Base-by-base conservation (phyloP, 2,113 vertebrate genomes). In the Felis chaus region DNA sequence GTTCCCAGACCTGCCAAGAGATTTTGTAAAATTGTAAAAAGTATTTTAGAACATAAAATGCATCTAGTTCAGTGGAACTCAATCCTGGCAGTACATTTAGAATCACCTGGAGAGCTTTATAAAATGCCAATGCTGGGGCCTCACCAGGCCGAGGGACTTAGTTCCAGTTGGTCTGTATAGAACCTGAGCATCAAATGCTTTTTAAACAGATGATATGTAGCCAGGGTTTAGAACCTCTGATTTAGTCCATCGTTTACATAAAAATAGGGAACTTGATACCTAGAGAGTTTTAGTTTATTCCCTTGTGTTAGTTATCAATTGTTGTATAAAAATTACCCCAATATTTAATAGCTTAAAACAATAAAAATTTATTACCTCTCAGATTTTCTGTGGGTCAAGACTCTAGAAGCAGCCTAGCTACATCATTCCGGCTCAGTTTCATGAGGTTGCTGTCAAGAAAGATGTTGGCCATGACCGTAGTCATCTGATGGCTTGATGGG, bases 1-100 rank as follows among this genome's bases (percentile, higher is more conserved):
- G 95, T 98, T 97, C 96, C 97, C 81, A 89, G 94, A 89, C 74
- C 87, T 98, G 98, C 69, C 16, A 98, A 94, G 91, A 90, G 92
- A 61, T 73, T 98, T 97, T 94, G 91, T 94, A 92, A 97, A 98
- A 97, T 85, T 96, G 79, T 83, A 76, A 57, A 82, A 90, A 87
- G 61, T 81, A 69, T 95, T 96, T 97, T 94, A 93, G 69, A 95
- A 45, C 27, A 78, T 33, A 89, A 89, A 96, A 41, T 57, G 27
- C 55, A 76, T 88, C 27, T 10, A 89, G 63, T 83, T 90, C 66
- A 71, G 74, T 73, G 48, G 74, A n/a, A 48, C 13, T 93, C 45
- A 36, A 7, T 82, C 65, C 36, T 96, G 57, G 57, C 50, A 76
- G 83, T 80, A 55, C 68, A 65, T 74, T 96, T 69, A 61, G 69